Base-by-base conservation (phyloP, 2,888 invertebrate species). In the Ophraella communa region DNA sequence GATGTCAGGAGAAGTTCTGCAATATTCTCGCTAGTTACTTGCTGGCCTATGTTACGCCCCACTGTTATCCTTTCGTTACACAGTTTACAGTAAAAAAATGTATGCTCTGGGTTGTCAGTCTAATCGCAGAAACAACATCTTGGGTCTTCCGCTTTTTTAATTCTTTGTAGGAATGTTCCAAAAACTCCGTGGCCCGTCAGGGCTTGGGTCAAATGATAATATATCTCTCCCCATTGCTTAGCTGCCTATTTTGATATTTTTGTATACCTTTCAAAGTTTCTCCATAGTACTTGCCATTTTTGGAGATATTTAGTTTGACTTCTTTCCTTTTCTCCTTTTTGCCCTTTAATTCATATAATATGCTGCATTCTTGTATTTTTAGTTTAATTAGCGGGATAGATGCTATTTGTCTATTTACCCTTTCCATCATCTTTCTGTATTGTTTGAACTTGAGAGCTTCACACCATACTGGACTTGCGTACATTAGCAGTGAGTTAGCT, bases 401-500 rank as follows among this genome's bases (percentile, higher is more conserved):
- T 27, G 27, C 27, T 27, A 27, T 33, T 33, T 11, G 8, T 33
- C 33, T 33, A 8, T 33, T 8, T 11, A 33, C 33, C 33, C 33
- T 8, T 3, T 11, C 11, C 33, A 33, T 33, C 4, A 17, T 27
- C 2, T n/a, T 30, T 24, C 30, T 47, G 1, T 11, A 47, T 33
- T 4, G 3, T 10, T n/a, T 45, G 8, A n/a, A 55, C 24, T 33
- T 47, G 33, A 17, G 44, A 51, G 11, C 30, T 20, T 18, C 44
- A 45, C 1, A 21, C 11, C 5, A 64, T 21, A 8, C 39, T 54
- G 2, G 53, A 45, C 23, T 45, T 33, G 8, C 24, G 17, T 21
- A 45, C 20, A 11, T 11, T 23, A 24, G 60, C 53, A 1, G 33
- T 45, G 10, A 60, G 8, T 60, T 60, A 60, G 8, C 35, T 14